Evolutionary conservation across 2,888 invertebrate species (phyloP), one percentile per base, ranked within the genome.

Genomic region (Hydropsyche betteni): DNA sequence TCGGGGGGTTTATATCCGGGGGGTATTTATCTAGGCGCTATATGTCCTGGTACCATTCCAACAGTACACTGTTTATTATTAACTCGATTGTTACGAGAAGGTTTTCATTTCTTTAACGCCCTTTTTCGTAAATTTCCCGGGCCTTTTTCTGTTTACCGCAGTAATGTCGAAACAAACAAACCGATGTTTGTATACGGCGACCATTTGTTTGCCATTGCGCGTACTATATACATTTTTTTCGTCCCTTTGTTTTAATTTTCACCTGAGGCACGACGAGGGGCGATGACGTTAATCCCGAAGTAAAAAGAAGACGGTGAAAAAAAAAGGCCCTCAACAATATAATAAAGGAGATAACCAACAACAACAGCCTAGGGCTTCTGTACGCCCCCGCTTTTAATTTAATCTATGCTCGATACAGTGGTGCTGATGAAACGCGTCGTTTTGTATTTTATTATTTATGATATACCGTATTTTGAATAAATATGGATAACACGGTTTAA

Each of bases 221-320:
- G 53, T 55, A 33, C 34, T 71, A 14, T 71, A 55, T 71, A 34
- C 61, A 5, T 14, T 33, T 53, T 24, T 69, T 16, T 10, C 34
- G 70, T 72, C 72, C 72, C 72, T 72, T 72, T 72, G 72, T 72
- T 72, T 72, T 72, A 58, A 72, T 61, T 72, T 72, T 36, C 58
- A 58, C 72, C 14, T 55, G 34, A 55, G 38, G 71, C 55, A 71
- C 24, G 53, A 36, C 34, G 38, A 72, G 61, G 72, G 72, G 61
- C 36, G 38, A 8, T 24, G 72, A 72, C 72, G 34, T 36, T 72
- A 72, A 72, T 72, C 72, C 72, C 0, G 55, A 16, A 24, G 16
- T 36, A 58, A 55, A 58, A 69, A 61, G n/a, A n/a, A 36, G 34
- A 34, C 5, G n/a, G 34, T 12, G 33, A 24, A 24, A 24, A 64